Evolutionary conservation across 2,113 vertebrate genomes (phyloP).

Genomic region (Corythaeola cristata): DNA sequence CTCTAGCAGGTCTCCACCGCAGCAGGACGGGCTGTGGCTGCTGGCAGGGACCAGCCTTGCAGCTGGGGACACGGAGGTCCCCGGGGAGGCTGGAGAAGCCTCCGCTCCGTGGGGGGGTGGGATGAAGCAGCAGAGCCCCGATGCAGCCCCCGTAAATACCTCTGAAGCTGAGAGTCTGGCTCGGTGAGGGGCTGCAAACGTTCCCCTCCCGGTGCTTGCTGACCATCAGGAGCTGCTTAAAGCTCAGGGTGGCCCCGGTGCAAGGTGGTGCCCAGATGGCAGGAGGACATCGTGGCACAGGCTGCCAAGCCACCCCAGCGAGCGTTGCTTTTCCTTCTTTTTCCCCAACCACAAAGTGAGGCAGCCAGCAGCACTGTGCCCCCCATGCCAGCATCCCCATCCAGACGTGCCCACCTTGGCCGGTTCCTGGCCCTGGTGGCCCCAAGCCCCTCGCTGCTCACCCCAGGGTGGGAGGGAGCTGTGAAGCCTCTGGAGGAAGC

Average conservation of each 20-base stretch:
- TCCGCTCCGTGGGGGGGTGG: neutral
- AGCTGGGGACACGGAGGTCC: neutral
- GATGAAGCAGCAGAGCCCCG: neutral
- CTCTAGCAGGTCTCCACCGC: neutral
- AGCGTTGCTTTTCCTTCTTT: neutral
- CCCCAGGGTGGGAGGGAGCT: neutral
- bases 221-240: neutral
- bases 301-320: fast-evolving
- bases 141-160: neutral
- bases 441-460: fast-evolving
- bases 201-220: neutral
- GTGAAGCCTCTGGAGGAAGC: neutral
- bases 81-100: neutral
- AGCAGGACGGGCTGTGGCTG: neutral
- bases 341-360: neutral
- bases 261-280: fast-evolving
- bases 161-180: neutral
- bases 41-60: neutral
- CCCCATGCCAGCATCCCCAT: fast-evolving
- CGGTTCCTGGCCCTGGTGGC: neutral
- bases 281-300: neutral
- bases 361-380: neutral
- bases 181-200: neutral
- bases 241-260: neutral
- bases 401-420: neutral